phyloP scores from a whole-genome alignment of 2,797 vertebrate species.

The Epinephelus malabaricus region DNA sequence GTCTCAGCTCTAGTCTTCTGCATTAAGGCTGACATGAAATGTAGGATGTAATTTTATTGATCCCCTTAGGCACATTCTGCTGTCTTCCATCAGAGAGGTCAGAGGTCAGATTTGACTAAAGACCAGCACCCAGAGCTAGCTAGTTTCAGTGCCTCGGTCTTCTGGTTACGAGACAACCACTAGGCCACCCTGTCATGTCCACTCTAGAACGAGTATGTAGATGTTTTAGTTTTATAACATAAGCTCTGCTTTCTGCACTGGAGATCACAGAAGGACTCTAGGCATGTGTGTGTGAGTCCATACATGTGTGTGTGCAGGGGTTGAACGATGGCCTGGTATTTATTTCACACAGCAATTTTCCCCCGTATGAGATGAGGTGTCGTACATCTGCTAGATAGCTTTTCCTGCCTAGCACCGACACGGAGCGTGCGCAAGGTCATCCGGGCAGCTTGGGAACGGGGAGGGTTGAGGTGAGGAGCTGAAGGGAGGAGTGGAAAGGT shows the following conservation, averaged over 20 bases:
- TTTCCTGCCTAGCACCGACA: slow-evolving; percentile 71
- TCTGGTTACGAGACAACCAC: slow-evolving; percentile 21
- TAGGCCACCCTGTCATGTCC: slow-evolving; percentile 23
- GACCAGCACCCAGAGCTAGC: neutral
- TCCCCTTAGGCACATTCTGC: slow-evolving; percentile 1
- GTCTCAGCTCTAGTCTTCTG: neutral
- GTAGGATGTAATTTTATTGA: slow-evolving; percentile 15
- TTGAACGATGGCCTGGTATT: slow-evolving; percentile 77
- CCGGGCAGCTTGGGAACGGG: slow-evolving; percentile 52
- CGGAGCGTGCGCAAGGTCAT: slow-evolving; percentile 75
- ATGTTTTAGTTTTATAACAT: slow-evolving; percentile 43
- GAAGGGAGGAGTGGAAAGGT: slow-evolving; percentile 47
- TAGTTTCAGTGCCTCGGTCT: neutral
- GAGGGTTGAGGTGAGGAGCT: slow-evolving; percentile 56
- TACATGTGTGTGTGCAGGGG: neutral
- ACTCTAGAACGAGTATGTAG: slow-evolving; percentile 24
- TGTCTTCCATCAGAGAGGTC: slow-evolving; percentile 25
- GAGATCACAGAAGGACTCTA: slow-evolving; percentile 55
- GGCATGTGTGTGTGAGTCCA: neutral
- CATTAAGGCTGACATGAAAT: slow-evolving; percentile 18
- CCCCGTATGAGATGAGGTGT: slow-evolving; percentile 78
- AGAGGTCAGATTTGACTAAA: slow-evolving; percentile 23
- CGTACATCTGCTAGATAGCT: slow-evolving; percentile 82
- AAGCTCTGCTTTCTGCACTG: slow-evolving; percentile 40
- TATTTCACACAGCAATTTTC: slow-evolving; percentile 81